These are phyloP conservation scores for Leucophora obtusa DNA, from an alignment of 2,888 invertebrate species.

Conservation along the genomic window DNA sequence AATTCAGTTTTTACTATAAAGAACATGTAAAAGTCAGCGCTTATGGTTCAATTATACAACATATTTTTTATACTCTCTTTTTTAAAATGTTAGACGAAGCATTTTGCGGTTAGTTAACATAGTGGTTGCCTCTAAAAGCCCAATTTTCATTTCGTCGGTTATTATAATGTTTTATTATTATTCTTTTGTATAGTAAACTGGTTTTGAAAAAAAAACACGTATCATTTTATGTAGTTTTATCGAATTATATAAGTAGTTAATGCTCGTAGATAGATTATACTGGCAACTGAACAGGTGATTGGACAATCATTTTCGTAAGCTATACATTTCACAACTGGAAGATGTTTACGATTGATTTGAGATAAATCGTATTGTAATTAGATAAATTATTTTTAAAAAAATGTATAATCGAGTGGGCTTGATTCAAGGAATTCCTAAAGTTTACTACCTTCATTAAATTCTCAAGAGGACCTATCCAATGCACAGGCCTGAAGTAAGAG, in stretches of 20 bases:
- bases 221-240: constrained; percentile 6
- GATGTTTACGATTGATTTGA: constrained; percentile 44
- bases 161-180: not conserved
- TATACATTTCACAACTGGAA: constrained; percentile 38
- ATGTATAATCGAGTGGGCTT: no score
- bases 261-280: not conserved
- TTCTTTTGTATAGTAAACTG: not conserved
- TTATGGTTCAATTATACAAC: constrained; percentile 54
- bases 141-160: constrained; percentile 6
- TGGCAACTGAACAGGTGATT: constrained; percentile 37
- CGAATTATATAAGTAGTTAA: constrained; percentile 33
- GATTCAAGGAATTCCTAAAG: no score
- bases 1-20: constrained; percentile 7
- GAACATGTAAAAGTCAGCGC: constrained; percentile 40
- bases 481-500: no score
- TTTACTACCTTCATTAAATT: no score
- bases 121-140: not conserved
- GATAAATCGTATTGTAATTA: constrained; percentile 21
- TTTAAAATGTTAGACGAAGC: constrained; percentile 5
- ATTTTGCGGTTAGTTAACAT: constrained; percentile 1
- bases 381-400: not conserved
- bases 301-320: constrained; percentile 33
- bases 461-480: no score
- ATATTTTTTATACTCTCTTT: constrained; percentile 3
- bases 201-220: not conserved